phyloP scores from a whole-genome alignment of 2,113 vertebrate genomes.

The Anser brachyrhynchus region DNA sequence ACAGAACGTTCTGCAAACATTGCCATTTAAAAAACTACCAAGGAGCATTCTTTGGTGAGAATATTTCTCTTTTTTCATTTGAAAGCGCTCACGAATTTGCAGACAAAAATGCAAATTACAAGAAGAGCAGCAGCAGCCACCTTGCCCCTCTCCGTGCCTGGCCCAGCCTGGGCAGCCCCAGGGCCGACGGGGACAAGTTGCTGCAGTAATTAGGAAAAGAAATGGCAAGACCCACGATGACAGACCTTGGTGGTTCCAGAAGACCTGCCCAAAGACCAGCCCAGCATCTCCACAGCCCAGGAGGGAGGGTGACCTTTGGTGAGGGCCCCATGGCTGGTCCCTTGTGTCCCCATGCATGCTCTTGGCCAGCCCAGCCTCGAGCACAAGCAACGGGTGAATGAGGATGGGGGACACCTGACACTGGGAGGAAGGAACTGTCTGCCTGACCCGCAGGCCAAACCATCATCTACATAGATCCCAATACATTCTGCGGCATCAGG shows the following conservation, averaged over 20 bases:
- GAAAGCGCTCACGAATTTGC: neutral
- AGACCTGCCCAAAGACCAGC: neutral
- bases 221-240: neutral
- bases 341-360: neutral
- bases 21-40: neutral
- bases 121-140: neutral
- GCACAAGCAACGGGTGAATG: accelerated
- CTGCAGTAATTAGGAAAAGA: neutral
- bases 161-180: neutral
- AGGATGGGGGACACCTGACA: neutral
- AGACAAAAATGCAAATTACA: neutral
- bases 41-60: neutral
- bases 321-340: neutral
- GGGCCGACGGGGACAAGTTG: neutral
- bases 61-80: neutral
- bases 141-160: neutral
- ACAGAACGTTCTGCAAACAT: neutral
- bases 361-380: neutral
- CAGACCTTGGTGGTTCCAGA: too few relatives aligned
- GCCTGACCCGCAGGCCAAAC: neutral
- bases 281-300: neutral
- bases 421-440: neutral
- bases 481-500: neutral
- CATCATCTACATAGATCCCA: neutral
- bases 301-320: neutral